phyloP scores from a whole-genome alignment of 2,888 invertebrate species.

The Acanthopleura granulata region DNA sequence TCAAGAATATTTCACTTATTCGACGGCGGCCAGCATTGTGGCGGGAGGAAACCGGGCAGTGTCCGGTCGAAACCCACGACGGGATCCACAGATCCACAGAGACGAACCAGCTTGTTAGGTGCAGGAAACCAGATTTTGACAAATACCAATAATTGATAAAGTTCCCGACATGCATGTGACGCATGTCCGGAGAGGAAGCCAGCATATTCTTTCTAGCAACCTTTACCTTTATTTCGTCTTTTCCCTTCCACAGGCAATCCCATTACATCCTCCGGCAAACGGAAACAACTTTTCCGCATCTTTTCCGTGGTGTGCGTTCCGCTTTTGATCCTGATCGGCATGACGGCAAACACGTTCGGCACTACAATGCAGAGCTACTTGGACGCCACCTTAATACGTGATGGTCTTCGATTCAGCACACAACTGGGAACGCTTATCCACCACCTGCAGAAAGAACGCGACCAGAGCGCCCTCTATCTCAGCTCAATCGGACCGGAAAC shows the following conservation, averaged over 20 bases:
- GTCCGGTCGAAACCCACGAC: no score
- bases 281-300: conserved; percentile 55
- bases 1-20: no score
- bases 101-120: no score
- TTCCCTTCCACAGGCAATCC: conserved; percentile 46
- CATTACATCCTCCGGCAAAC: conserved; percentile 51
- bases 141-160: no score
- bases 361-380: conserved; percentile 19
- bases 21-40: no score
- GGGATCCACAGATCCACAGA: no score
- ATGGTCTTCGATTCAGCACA: conserved; percentile 35
- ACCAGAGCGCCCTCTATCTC: conserved; percentile 56
- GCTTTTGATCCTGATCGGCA: conserved; percentile 46
- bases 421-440: conserved; percentile 45
- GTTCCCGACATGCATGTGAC: no score
- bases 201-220: no score
- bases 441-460: conserved; percentile 55
- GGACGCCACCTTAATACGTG: conserved; percentile 24
- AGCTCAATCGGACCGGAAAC: conserved; percentile 51
- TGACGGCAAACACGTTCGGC: conserved; percentile 52
- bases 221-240: not conserved
- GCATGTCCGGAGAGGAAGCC: no score
- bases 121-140: no score
- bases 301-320: conserved; percentile 52
- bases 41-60: no score